Percentiles rank a stretch among this genome's conserved stretches.
phyloP scores from a whole-genome alignment of 1,140 invertebrate genomes.

The Andrena cerasifolii region DNA sequence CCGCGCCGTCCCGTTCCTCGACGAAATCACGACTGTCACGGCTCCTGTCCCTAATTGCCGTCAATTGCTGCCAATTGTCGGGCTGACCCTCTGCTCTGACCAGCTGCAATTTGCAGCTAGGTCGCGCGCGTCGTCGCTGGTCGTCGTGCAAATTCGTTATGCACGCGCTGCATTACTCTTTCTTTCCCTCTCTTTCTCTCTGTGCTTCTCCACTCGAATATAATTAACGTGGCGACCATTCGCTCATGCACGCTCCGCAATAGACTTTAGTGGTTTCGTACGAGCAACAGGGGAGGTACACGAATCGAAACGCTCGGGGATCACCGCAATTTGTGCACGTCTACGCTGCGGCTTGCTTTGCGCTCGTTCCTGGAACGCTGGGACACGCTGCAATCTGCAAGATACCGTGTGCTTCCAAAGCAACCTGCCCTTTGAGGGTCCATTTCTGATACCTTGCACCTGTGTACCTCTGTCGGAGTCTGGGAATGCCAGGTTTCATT shows the following conservation, averaged over 20 bases:
- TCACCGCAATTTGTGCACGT: neutral
- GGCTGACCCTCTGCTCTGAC: constrained; percentile 22
- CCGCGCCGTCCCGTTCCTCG: neutral
- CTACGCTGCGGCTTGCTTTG: neutral
- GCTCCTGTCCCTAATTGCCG: constrained; percentile 73
- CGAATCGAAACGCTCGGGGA: neutral
- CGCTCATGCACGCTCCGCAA: constrained; percentile 12
- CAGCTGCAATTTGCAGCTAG: constrained; percentile 47
- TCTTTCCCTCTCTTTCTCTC: neutral
- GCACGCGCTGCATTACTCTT: constrained; percentile 4
- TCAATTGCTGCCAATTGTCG: constrained; percentile 78
- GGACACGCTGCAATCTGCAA: too few species aligned
- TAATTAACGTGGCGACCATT: constrained; percentile 28
- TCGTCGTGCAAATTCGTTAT: constrained; percentile 40
- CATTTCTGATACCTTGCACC: too few species aligned
- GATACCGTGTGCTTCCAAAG: too few species aligned
- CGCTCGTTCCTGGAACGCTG: neutral
- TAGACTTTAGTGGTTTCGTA: constrained; percentile 11
- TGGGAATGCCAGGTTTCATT: too few species aligned
- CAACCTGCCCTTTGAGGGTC: too few species aligned
- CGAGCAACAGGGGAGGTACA: neutral
- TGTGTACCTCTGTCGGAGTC: too few species aligned
- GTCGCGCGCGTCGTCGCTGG: constrained; percentile 28
- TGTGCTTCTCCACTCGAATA: neutral
- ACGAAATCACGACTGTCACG: constrained; percentile 73